Conservation (phyloP, 2,888 invertebrate species). For the Eupelmus urozonus region DNA sequence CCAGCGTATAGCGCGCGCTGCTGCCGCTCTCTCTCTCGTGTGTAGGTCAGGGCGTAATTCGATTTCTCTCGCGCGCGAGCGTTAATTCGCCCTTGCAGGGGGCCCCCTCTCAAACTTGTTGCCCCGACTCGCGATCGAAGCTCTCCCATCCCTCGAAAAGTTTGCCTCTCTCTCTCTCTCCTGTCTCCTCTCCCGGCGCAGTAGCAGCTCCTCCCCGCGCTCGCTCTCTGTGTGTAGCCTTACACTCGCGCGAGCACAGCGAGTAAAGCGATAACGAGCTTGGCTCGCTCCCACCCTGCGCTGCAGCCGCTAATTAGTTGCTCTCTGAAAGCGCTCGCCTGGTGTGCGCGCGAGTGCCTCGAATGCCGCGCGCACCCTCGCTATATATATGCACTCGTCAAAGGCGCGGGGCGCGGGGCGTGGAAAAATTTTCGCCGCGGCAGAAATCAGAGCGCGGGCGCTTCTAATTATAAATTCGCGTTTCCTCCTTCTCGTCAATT, state of each 20-base stretch:
- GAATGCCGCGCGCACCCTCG: not conserved
- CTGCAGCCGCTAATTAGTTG: conserved; percentile 53
- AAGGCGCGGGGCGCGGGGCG: not conserved
- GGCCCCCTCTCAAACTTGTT: conserved; percentile 33
- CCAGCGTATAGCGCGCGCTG: not conserved
- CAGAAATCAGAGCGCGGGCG: not conserved
- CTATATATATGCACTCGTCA: no score
- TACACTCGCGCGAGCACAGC: not conserved
- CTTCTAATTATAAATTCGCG: conserved; percentile 56
- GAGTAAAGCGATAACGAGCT: conserved; percentile 60
- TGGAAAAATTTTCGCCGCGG: conserved; percentile 16
- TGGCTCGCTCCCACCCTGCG: no score
- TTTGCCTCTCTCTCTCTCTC: not conserved
- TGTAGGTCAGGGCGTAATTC: conserved; percentile 29
- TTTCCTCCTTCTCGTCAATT: conserved; percentile 52
- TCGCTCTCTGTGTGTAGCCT: not conserved
- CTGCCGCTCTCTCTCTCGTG: not conserved
- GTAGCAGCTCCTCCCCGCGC: not conserved
- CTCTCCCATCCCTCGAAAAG: conserved; percentile 4
- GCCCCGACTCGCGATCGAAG: conserved; percentile 16
- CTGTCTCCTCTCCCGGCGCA: not conserved
- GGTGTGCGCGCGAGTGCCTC: not conserved
- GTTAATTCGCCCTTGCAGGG: not conserved
- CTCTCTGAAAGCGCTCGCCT: conserved; percentile 31
- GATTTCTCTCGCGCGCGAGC: conserved; percentile 22